Evolutionary conservation across 2,888 invertebrate genomes (phyloP).

Genomic region (Phengaris arion): DNA sequence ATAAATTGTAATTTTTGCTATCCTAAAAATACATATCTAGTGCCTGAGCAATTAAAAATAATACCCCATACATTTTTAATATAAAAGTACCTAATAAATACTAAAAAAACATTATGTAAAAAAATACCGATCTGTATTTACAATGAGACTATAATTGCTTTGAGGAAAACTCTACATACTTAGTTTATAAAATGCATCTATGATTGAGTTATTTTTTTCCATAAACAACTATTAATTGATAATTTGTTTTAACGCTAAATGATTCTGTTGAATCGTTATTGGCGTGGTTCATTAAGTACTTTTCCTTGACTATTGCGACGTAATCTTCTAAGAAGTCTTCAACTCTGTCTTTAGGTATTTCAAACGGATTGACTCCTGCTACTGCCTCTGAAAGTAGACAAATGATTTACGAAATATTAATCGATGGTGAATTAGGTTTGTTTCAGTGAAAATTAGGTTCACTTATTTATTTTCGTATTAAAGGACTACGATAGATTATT

Average conservation of each 20-base stretch:
- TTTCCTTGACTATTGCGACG: constrained; percentile 67
- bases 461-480: too few species aligned
- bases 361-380: constrained; percentile 67
- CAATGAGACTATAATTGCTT: not conserved
- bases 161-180: constrained; percentile 1
- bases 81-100: not conserved
- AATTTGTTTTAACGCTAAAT: constrained; percentile 46
- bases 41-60: not conserved
- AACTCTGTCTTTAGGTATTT: constrained; percentile 47
- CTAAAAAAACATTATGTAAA: not conserved
- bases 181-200: not conserved
- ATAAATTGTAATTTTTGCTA: not conserved
- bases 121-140: not conserved
- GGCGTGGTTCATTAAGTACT: constrained; percentile 62
- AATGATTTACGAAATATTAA: not conserved
- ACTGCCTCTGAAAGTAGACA: constrained; percentile 77
- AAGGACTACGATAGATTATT: too few species aligned
- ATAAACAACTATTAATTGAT: constrained; percentile 42
- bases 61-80: not conserved
- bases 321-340: constrained; percentile 65
- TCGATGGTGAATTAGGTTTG: too few species aligned
- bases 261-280: constrained; percentile 58
- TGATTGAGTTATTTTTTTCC: constrained; percentile 38
- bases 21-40: not conserved
- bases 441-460: too few species aligned